phyloP scores from a whole-genome alignment of 2,113 vertebrate genomes.

The Cephalophus harveyi region DNA sequence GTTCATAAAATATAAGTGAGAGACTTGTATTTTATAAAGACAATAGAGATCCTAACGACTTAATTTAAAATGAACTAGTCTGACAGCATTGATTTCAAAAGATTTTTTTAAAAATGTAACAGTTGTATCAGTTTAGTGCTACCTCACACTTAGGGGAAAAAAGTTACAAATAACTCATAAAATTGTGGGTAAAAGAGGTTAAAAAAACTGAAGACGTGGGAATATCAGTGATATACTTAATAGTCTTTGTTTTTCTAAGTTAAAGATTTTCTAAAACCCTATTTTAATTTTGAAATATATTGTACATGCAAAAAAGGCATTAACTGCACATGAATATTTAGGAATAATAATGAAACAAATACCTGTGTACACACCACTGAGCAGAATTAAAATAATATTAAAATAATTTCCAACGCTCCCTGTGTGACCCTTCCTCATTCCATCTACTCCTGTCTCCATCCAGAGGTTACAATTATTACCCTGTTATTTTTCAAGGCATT shows the following conservation, averaged over 20 bases:
- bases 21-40: not conserved
- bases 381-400: not conserved
- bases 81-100: not conserved
- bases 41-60: not conserved
- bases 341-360: not conserved
- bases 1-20: not conserved
- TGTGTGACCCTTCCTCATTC: not conserved
- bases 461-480: not conserved
- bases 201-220: not conserved
- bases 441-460: not conserved
- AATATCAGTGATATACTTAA: not conserved
- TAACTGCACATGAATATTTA: not conserved
- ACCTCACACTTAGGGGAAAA: not conserved
- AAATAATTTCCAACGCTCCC: not conserved
- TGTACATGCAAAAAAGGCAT: not conserved
- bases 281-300: not conserved
- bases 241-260: not conserved
- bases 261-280: not conserved
- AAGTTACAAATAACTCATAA: not conserved
- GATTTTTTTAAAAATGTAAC: not conserved
- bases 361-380: not conserved
- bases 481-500: not conserved
- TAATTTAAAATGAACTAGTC: conserved; percentile 15
- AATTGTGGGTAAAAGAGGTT: not conserved
- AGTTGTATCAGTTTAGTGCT: not conserved